Base-by-base conservation (phyloP, 2,113 vertebrate genomes). In the Ia io region DNA sequence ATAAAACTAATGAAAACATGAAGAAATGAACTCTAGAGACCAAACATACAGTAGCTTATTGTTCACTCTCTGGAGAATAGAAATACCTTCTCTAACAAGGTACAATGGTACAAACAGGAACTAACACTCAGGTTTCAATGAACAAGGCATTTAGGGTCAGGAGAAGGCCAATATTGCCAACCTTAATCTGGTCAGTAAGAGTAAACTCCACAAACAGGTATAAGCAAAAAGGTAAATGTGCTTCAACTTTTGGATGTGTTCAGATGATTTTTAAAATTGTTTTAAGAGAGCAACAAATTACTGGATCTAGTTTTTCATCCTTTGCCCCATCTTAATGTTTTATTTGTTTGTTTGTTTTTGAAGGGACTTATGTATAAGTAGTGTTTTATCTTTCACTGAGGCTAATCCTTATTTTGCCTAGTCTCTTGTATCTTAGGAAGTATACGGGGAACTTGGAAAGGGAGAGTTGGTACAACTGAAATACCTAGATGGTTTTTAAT, bases 1-100 rank as follows among this genome's bases (percentile, higher is more conserved):
- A 91, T 95, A 71, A 94, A 93, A 86, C 25, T 92, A 95, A 94
- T 65, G 37, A 96, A 97, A 80, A 98, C 97, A 98, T 96, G 94
- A 96, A 98, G 97, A 97, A 97, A 70, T 90, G 61, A 63, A 93
- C 94, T 97, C 91, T 61, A 28, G 59, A 95, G 67, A 18, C 85
- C 90, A 97, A 96, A 96, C 96, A 61, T 12, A 5, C 49, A 65
- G 79, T 90, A 92, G 96, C 97, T 86, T 42, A 84, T 56, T 96
- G 77, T 96, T 95, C 94, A 61, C 2, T 77, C 97, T 97, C 86
- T 25, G 91, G 92, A 96, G 96, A 97, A 93, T 96, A 97, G 95
- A 96, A 98, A 97, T 94, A 88, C 67, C 76, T 97, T 97, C 97
- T 95, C 82, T 96, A 76, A 74, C 96, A 86, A 85, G 90, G 76